phyloP scores from a whole-genome alignment of 2,888 invertebrate species.

The Eretmocerus hayati region DNA sequence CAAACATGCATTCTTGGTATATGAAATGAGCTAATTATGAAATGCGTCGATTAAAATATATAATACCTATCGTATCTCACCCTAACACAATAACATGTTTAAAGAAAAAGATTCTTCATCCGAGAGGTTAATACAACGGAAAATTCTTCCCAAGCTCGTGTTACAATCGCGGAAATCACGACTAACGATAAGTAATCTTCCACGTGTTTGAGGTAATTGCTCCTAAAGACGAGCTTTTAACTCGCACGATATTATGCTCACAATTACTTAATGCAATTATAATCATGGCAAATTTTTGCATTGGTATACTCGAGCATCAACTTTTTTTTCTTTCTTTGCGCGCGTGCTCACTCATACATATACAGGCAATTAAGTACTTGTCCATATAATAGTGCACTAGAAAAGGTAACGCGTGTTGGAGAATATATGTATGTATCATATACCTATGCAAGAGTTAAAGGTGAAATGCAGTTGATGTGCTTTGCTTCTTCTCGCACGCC shows the following conservation, averaged over 20 bases:
- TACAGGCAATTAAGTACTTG: too few species aligned
- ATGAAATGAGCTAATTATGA: too few species aligned
- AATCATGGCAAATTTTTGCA: constrained; percentile 14
- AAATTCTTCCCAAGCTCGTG: constrained; percentile 10
- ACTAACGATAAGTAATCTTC: constrained; percentile 9
- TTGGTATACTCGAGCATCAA: constrained; percentile 4
- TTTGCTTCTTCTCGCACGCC: too few species aligned
- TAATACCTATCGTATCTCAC: too few species aligned
- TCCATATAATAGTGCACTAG: too few species aligned
- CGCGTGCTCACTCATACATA: neutral
- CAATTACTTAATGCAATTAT: constrained; percentile 14
- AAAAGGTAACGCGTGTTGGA: too few species aligned
- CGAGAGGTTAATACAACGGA: neutral
- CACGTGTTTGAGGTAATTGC: constrained; percentile 8
- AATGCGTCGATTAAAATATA: too few species aligned
- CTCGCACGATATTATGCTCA: neutral
- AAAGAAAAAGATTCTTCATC: neutral
- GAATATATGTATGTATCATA: too few species aligned
- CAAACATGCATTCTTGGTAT: too few species aligned
- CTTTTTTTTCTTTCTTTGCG: neutral
- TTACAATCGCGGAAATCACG: constrained; percentile 2
- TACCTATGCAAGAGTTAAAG: too few species aligned
- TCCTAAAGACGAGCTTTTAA: constrained; percentile 7
- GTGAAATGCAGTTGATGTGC: too few species aligned
- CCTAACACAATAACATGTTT: too few species aligned